phyloP scores from a whole-genome alignment of 2,797 vertebrate genomes.

The Sternotherus odoratus region DNA sequence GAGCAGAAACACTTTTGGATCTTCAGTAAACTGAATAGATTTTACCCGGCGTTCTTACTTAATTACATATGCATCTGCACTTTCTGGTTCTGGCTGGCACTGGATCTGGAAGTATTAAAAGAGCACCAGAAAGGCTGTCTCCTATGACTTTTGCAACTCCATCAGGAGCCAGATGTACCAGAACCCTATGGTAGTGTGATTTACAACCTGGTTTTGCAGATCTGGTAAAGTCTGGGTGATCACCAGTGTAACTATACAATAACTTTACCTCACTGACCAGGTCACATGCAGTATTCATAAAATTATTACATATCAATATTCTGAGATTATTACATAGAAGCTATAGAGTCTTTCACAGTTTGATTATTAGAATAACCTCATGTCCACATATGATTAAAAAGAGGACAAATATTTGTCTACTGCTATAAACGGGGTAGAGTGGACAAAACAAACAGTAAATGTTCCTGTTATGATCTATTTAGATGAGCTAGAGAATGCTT shows the following conservation, averaged over 20 bases:
- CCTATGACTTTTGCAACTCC: neutral
- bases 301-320: slow-evolving; percentile 35
- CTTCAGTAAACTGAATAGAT: neutral
- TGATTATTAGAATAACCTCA: slow-evolving; percentile 25
- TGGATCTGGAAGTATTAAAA: neutral
- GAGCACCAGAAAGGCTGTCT: neutral
- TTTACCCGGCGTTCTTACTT: neutral
- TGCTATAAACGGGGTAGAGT: slow-evolving; percentile 38
- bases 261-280: slow-evolving; percentile 33
- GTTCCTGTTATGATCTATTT: slow-evolving; percentile 61
- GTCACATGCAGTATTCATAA: neutral
- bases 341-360: neutral
- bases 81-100: neutral
- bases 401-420: slow-evolving; percentile 25
- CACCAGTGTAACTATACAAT: neutral
- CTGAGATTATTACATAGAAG: neutral
- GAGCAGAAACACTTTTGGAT: neutral
- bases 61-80: neutral
- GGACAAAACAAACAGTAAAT: slow-evolving; percentile 41
- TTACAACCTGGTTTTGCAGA: neutral
- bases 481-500: slow-evolving; percentile 59
- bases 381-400: slow-evolving; percentile 3
- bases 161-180: neutral
- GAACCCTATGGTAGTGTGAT: neutral
- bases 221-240: neutral